Evolutionary conservation across 2,113 vertebrate genomes (phyloP), one percentile per base, ranked within the genome.

Genomic region (Lepus americanus): DNA sequence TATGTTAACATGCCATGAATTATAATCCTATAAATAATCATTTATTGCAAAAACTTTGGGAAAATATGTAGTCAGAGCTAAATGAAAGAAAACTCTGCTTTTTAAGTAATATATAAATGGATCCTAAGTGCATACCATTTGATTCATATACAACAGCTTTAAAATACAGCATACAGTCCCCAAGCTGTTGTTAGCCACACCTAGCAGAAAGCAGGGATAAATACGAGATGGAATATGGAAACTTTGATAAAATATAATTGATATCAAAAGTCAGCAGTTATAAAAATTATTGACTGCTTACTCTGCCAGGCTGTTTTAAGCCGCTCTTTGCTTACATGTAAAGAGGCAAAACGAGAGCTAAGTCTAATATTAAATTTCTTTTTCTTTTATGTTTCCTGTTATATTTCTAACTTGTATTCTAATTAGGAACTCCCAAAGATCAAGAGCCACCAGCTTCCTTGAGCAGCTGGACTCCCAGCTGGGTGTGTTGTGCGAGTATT

Each of bases 391-490:
- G 78, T 36, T 92, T 94, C 97, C 94, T 97, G 76, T 70, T 77
- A 95, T 95, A 95, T 95, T 97, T 97, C 97, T 96, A 79, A 66
- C 96, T 97, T 97, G 92, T 97, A 96, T 97, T 97, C 96, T 98
- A 98, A 98, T 98, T 97, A 98, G 97, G 88, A 98, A 95, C 95
- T 98, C 95, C 96, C 85, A 97, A 94, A 98, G 98, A 98, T 98
- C 96, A 98, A 98, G 98, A 98, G 98, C 94, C 91, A 93, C 94
- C 94, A 97, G 97, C 95, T 97, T 98, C 96, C 97, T 98, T 93
- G 96, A 98, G 97, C 98, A 98, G 97, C 97, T 98, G 98, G 96
- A 79, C 94, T 97, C 97, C 98, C 98, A 98, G 98, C 98, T 98
- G 98, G 97, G 86, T 95, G 97, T 87, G 91, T 79, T 95, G 59